Evolutionary conservation across 1,140 invertebrate species (phyloP), one percentile per base, ranked within the genome.

Genomic region (Drosophila novamexicana): DNA sequence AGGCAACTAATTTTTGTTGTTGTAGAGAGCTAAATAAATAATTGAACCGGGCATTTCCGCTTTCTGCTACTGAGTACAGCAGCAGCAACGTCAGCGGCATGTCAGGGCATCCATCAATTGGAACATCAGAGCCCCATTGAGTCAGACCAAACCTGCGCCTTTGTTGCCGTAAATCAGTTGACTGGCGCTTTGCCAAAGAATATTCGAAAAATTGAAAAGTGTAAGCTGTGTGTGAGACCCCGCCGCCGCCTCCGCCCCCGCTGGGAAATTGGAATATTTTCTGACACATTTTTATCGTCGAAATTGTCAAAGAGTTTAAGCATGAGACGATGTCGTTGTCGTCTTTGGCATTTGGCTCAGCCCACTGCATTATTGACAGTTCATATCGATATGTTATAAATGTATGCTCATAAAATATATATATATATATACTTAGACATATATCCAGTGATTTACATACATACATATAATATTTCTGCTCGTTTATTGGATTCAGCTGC

Each of bases 301-400:
- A 81, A 88, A 86, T 86, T 83, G 83, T 86, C 83, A 86, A 86
- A 86, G 83, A 88, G 83, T 86, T 86, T 77, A 86, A 79, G 80
- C 77, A 77, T 74, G 44, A 57, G 61, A 22, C 36, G 44, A 18
- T 36, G 9, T 29, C 36, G 39, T 68, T 70, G 78, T 40, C 73
- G 32, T 59, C 61, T 47, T 49, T 49, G 53, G 53, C 67, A 53
- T 69, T 63, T 47, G 66, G 39, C 39, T 63, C 63, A 61, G 61
- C 42, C 67, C 10, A 66, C 69, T 61, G 76, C 81, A 84, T 80
- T 84, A 83, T 83, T 83, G 72, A 75, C 72, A 75, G 72, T 64
- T 75, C 72, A 75, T 75, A 70, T 75, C 45, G 71, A 74, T 74
- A 74, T 68, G 22, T 22, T 50, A 40, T 58, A 52, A 29, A 49